phyloP scores from a whole-genome alignment of 1,140 invertebrate genomes.

The Drosophila melanogaster region Release_6_plus_ISO1_MT NT_033777.3:20895001-20895500 shows the following conservation, averaged over 20 bases:
- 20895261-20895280: slow-evolving; percentile 23
- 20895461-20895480: neutral
- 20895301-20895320: slow-evolving; percentile 11
- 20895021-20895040: slow-evolving; percentile 14
- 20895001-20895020: slow-evolving; percentile 28
- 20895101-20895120: slow-evolving; percentile 49
- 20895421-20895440: slow-evolving; percentile 1
- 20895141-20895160: slow-evolving; percentile 7
- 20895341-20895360: neutral
- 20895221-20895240: slow-evolving; percentile 35
- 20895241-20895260: slow-evolving; percentile 60
- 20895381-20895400: neutral
- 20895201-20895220: slow-evolving; percentile 71
- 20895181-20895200: slow-evolving; percentile 26
- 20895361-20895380: neutral
- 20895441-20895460: neutral
- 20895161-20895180: slow-evolving; percentile 41
- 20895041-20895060: slow-evolving; percentile 9
- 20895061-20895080: slow-evolving; percentile 26
- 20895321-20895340: slow-evolving; percentile 9
- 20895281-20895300: slow-evolving; percentile 31
- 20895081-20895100: slow-evolving; percentile 38
- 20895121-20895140: slow-evolving; percentile 35
- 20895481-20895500: slow-evolving; percentile 1
- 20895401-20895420: slow-evolving; percentile 11